phyloP scores from a whole-genome alignment of 2,888 invertebrate species.

The Megalurothrips usitatus region DNA sequence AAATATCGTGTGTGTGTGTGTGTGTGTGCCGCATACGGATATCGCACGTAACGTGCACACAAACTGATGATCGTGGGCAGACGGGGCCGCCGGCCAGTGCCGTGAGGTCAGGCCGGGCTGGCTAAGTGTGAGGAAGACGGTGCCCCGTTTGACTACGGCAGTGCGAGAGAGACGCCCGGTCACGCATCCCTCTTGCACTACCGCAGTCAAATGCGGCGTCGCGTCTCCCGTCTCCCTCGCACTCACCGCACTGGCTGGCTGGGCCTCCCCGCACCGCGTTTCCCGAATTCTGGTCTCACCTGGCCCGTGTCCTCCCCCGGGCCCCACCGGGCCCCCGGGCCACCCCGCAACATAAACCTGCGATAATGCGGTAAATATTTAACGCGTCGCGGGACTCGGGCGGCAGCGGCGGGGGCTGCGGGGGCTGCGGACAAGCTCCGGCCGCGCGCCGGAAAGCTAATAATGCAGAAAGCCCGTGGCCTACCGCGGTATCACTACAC shows the following conservation, averaged over 20 bases:
- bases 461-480: too few species aligned
- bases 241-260: not conserved
- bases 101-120: too few species aligned
- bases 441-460: not conserved
- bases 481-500: not conserved
- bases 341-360: conserved; percentile 6
- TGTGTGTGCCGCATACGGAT: not conserved
- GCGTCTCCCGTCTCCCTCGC: too few species aligned
- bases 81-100: not conserved
- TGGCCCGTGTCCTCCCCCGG: not conserved
- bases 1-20: not conserved
- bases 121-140: too few species aligned
- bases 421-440: not conserved
- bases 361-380: conserved; percentile 21
- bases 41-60: not conserved
- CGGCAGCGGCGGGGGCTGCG: not conserved
- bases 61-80: not conserved
- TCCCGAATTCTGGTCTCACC: not conserved
- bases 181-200: too few species aligned
- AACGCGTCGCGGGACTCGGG: not conserved
- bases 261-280: not conserved
- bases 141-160: too few species aligned
- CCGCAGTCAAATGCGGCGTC: too few species aligned
- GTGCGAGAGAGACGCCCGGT: too few species aligned
- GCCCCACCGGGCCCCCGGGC: not conserved